Conservation (phyloP, 2,888 invertebrate species). For the Platynereis dumerilii region DNA sequence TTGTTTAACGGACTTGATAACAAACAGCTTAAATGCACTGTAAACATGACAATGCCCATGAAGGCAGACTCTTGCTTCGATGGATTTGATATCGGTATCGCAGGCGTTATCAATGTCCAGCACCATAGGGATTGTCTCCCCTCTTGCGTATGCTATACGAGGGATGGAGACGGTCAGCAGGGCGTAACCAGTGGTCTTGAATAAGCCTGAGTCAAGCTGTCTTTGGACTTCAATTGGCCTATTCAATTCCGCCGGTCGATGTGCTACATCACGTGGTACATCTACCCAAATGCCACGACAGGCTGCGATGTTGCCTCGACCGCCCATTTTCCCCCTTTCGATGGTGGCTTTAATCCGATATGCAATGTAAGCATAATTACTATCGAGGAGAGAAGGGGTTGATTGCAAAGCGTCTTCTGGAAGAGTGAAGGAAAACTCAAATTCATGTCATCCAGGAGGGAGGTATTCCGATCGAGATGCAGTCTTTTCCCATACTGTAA, state of each 20-base stretch:
- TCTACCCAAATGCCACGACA: slow-evolving; percentile 6
- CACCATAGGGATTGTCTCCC: not conserved
- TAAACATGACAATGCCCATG: not conserved
- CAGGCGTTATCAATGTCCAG: slow-evolving; percentile 12
- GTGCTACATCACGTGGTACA: not conserved
- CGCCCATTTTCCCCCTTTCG: slow-evolving; percentile 1
- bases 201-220: slow-evolving; percentile 1
- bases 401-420: slow-evolving; percentile 1
- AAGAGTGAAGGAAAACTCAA: slow-evolving; percentile 2
- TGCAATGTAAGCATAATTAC: slow-evolving; percentile 2
- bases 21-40: not conserved
- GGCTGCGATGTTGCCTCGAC: slow-evolving; percentile 10
- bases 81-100: not conserved
- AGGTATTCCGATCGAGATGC: not conserved
- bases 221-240: not conserved
- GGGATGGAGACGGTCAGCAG: slow-evolving; percentile 1
- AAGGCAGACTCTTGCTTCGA: slow-evolving; percentile 1
- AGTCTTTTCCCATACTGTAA: slow-evolving; percentile 4
- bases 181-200: not conserved
- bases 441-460: slow-evolving; percentile 10
- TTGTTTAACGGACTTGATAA: not conserved
- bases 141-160: not conserved
- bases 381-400: slow-evolving; percentile 1
- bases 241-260: not conserved
- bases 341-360: slow-evolving; percentile 20